Percentiles rank a stretch among this genome's conserved stretches.
phyloP scores from a whole-genome alignment of 1,140 invertebrate genomes.

The Antheraea mylitta region DNA sequence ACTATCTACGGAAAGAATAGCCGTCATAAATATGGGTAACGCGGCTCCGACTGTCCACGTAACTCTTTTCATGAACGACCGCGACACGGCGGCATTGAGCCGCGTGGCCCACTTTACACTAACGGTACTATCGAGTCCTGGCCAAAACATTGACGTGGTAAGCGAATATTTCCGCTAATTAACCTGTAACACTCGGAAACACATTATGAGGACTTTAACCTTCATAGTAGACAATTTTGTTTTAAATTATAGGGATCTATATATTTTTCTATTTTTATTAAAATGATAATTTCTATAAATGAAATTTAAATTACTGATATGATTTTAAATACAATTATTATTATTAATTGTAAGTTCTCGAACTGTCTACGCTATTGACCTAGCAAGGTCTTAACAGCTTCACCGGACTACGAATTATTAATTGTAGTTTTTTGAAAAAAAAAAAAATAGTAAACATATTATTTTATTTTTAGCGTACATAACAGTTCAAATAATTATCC shows the following conservation, averaged over 20 bases:
- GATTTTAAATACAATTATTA: too few species aligned
- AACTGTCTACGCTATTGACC: too few species aligned
- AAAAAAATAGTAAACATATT: too few species aligned
- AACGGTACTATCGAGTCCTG: conserved; percentile 48
- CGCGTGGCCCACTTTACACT: conserved; percentile 36
- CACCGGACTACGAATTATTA: too few species aligned
- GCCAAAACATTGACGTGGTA: conserved; percentile 31
- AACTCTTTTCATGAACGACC: conserved; percentile 25
- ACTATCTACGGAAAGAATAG: conserved; percentile 8
- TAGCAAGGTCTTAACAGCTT: too few species aligned
- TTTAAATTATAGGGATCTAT: background rate
- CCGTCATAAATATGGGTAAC: conserved; percentile 8
- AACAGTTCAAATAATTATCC: too few species aligned
- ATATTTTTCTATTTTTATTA: background rate
- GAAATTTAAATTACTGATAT: too few species aligned
- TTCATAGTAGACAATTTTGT: background rate
- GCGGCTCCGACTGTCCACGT: conserved; percentile 21
- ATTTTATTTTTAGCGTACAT: too few species aligned
- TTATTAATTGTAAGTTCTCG: too few species aligned
- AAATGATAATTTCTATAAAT: too few species aligned
- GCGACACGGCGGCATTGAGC: conserved; percentile 28
- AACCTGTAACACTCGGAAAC: conserved; percentile 34
- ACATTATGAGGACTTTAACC: conserved; percentile 28
- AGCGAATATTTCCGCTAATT: conserved; percentile 48
- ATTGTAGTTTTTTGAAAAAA: too few species aligned